Evolutionary conservation across 2,797 vertebrate species (phyloP), one percentile per base, ranked within the genome.

Genomic region (Oreonectes daqikongensis): DNA sequence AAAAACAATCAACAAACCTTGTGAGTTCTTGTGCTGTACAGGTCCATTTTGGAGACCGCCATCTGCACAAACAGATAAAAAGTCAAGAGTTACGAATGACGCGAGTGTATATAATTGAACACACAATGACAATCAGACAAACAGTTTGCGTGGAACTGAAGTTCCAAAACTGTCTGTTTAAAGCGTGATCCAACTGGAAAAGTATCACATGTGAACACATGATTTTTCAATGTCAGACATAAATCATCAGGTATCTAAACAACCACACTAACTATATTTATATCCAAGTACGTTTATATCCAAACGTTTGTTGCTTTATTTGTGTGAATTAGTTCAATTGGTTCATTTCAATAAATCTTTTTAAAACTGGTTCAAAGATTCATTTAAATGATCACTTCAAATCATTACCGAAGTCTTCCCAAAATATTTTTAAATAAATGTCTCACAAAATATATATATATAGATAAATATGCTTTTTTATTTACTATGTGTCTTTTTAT

Each of bases 21-120:
- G 92, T 79, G 87, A 87, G 85, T 91, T 93, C 83, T 90, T 92
- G 90, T 91, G 89, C 79, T 86, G 92, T 86, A 91, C 91, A 44
- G 90, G 91, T 86, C 93, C 92, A 90, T 90, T 91, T 86, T 91
- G 90, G 84, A 93, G 87, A 90, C 90, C 89, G 77, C 92, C 91
- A 92, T 94, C 93, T 94, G 86, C 77, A 20, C 30, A 71, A 57
- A 70, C 6, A 53, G 2, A 35, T 18, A 72, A 42, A 38, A 42
- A 75, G 12, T 4, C 18, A 32, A 15, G 10, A 44, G 57, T 44
- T 35, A 7, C 24, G 12, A 28, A 46, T 26, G 14, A 32, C 14
- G 26, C 11, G 22, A 30, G 12, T 35, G 40, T 11, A 24, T 59
- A 22, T n/a, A 40, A 53, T 35, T 24, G 18, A 72, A 20, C 15